phyloP scores from a whole-genome alignment of 2,888 invertebrate genomes.

The Camponotus fellah region DNA sequence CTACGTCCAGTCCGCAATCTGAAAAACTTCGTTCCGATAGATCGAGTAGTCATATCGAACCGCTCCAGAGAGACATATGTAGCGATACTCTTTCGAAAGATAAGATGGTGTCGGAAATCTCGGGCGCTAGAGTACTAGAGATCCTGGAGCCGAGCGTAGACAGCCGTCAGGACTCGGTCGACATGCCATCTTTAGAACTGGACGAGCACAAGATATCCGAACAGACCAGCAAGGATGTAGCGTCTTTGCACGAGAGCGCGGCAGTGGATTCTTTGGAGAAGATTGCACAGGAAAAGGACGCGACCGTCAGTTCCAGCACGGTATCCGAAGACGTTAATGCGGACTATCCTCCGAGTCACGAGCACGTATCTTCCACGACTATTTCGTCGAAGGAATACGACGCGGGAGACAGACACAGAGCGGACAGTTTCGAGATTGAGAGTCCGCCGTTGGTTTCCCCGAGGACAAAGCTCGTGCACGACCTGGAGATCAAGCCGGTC shows the following conservation, averaged over 20 bases:
- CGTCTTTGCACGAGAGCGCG: conserved; percentile 79
- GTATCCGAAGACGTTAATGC: conserved; percentile 79
- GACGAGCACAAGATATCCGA: conserved; percentile 79
- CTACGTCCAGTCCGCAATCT: conserved; percentile 59
- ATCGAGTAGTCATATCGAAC: conserved; percentile 58
- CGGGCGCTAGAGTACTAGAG: conserved; percentile 80
- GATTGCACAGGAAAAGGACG: conserved; percentile 78
- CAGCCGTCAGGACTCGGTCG: conserved; percentile 80
- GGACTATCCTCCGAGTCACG: conserved; percentile 77
- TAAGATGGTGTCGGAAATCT: conserved; percentile 73
- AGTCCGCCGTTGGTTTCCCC: conserved; percentile 82
- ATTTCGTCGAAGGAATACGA: conserved; percentile 35
- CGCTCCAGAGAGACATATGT: conserved; percentile 44
- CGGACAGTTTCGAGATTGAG: conserved; percentile 81
- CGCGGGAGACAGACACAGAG: conserved; percentile 55
- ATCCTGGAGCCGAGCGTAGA: conserved; percentile 78
- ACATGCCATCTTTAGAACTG: conserved; percentile 81
- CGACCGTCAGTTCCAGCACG: conserved; percentile 79
- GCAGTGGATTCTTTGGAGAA: conserved; percentile 80
- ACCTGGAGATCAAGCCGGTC: conserved; percentile 82
- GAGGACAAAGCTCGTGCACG: conserved; percentile 76
- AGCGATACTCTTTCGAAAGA: conserved; percentile 59
- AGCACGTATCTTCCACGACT: conserved; percentile 52
- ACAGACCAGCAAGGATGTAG: conserved; percentile 70
- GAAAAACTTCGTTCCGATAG: conserved; percentile 62